Conservation (phyloP, 1,140 invertebrate genomes). For the Chironomus tepperi region DNA sequence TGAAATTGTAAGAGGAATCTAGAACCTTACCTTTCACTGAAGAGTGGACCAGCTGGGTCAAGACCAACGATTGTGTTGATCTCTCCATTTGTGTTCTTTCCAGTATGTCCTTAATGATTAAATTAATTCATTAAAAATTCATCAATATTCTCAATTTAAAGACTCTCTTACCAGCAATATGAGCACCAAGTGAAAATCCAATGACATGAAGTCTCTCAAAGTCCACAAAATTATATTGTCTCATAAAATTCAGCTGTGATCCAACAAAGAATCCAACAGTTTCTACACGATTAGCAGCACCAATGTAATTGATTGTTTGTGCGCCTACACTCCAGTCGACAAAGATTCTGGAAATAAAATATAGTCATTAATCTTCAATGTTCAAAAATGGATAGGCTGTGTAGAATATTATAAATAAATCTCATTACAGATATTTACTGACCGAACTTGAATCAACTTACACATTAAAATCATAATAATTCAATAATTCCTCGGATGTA, state of each 20-base stretch:
- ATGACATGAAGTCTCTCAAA: not conserved
- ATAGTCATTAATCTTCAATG: not conserved
- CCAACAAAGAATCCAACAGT: constrained; percentile 17
- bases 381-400: no score
- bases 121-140: no score
- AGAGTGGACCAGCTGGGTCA: not conserved
- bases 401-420: no score
- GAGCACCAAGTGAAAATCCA: not conserved
- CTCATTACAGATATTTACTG: no score
- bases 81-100: not conserved
- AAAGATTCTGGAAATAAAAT: not conserved
- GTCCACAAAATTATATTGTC: not conserved
- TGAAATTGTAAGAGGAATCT: no score
- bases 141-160: no score
- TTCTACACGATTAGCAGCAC: not conserved
- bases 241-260: not conserved
- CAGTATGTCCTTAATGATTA: not conserved
- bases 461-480: constrained; percentile 22
- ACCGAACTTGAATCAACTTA: not conserved
- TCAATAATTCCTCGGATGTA: not conserved
- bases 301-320: constrained; percentile 22
- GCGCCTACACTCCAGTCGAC: constrained; percentile 2
- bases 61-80: not conserved
- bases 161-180: not conserved
- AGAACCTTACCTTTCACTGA: not conserved